Conservation (phyloP, 2,888 invertebrate species). For the Tetranychus piercei region DNA sequence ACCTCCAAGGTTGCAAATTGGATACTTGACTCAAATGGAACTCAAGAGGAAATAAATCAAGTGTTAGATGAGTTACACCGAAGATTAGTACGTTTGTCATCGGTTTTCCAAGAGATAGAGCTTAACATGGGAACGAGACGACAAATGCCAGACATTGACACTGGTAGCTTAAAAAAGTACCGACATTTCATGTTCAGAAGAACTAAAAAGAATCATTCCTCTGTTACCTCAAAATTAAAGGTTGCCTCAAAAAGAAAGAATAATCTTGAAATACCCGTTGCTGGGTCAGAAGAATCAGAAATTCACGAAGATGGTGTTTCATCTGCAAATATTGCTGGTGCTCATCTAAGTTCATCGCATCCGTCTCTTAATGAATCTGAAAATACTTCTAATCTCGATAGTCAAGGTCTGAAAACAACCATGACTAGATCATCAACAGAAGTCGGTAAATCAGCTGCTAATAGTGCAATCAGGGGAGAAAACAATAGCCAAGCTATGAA, state of each 20-base stretch:
- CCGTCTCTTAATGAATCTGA: slow-evolving; percentile 31
- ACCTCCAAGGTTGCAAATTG: slow-evolving; percentile 16
- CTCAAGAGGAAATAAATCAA: neutral
- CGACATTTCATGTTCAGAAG: slow-evolving; percentile 18
- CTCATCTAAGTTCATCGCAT: slow-evolving; percentile 32
- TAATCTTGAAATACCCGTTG: neutral
- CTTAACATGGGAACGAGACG: slow-evolving; percentile 11
- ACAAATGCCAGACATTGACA: slow-evolving; percentile 17
- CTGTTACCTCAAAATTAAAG: slow-evolving; percentile 14
- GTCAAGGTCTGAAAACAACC: slow-evolving; percentile 9
- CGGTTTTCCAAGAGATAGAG: slow-evolving; percentile 23
- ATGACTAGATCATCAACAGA: slow-evolving; percentile 17
- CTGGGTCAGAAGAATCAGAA: neutral
- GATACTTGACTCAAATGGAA: slow-evolving; percentile 14
- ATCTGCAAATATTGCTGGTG: neutral
- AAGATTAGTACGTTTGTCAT: slow-evolving; percentile 27
- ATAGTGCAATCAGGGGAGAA: neutral
- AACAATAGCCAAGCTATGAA: neutral
- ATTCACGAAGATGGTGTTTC: slow-evolving; percentile 5
- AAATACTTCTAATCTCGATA: slow-evolving; percentile 27
- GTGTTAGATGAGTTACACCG: slow-evolving; percentile 17
- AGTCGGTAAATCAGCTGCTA: slow-evolving; percentile 32
- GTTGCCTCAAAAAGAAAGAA: neutral
- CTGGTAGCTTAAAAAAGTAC: slow-evolving; percentile 20
- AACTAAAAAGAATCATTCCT: slow-evolving; percentile 16